phyloP scores from a whole-genome alignment of 2,888 invertebrate species.

The Oscheius onirici region DNA sequence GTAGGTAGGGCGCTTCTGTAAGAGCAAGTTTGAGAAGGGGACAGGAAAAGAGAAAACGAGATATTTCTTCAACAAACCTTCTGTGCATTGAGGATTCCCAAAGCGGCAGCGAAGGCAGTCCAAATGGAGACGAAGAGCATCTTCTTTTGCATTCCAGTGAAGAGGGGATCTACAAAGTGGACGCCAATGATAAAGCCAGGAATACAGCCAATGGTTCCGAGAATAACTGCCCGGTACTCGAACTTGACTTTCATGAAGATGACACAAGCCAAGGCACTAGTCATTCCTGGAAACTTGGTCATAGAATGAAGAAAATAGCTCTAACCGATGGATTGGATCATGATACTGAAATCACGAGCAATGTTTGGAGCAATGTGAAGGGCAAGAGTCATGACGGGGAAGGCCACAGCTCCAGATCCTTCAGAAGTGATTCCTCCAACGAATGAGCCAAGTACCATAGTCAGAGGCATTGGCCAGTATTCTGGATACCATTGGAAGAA shows the following conservation, averaged over 20 bases:
- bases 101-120: slow-evolving; percentile 71
- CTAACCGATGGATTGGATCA: slow-evolving; percentile 64
- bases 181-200: slow-evolving; percentile 70
- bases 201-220: slow-evolving; percentile 65
- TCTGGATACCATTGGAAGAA: slow-evolving; percentile 65
- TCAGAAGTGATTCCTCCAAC: slow-evolving; percentile 69
- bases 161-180: slow-evolving; percentile 62
- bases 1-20: slow-evolving; percentile 57
- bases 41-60: too few species aligned
- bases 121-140: slow-evolving; percentile 72
- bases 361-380: slow-evolving; percentile 60
- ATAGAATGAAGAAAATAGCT: background rate
- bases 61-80: slow-evolving; percentile 6
- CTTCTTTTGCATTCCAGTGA: slow-evolving; percentile 69
- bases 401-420: slow-evolving; percentile 68
- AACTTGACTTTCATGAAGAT: slow-evolving; percentile 69
- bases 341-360: slow-evolving; percentile 65
- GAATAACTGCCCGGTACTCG: slow-evolving; percentile 65
- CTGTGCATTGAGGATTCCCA: slow-evolving; percentile 69
- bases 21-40: too few species aligned
- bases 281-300: slow-evolving; percentile 61
- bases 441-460: slow-evolving; percentile 71
- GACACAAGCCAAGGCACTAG: slow-evolving; percentile 68
- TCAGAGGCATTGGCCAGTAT: slow-evolving; percentile 70
- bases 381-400: slow-evolving; percentile 68